Evolutionary conservation across 92 coral and sea anemone genomes (phyloP), one percentile per base, ranked within the genome.

Genomic region (Phymanthus crucifer): DNA sequence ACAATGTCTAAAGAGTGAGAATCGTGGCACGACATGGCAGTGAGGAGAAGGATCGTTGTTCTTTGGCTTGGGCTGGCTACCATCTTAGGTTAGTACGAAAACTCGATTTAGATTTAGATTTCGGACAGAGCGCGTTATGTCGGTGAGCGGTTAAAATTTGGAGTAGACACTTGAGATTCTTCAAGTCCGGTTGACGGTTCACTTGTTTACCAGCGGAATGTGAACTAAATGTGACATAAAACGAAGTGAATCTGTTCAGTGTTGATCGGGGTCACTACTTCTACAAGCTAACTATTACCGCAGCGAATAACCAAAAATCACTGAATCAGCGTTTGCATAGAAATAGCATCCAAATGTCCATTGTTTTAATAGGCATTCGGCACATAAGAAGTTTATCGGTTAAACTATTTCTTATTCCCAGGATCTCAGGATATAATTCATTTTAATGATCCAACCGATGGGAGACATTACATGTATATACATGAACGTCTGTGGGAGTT

Each of bases 21-120:
- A 13, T 13, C 45, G 31, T 29, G 26, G 72, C 36, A 77, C 36
- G 16, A 71, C 31, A 77, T 77, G 81, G 48, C 48, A 40, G 56
- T 10, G 11, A 17, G 57, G 24, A 43, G 46, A 36, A 71, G 72
- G 57, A 26, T 36, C 72, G 67, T 77, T 40, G 58, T 64, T 45
- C 72, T 77, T 64, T 77, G 81, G 81, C 36, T 61, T 64, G 81
- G 81, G 9, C 26, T 77, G 81, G 81, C 37, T 61, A 43, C 27
- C 5, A 10, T 64, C 32, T 32, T 77, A 77, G 81, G 81, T 64
- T 32, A 3, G 81, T 64, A 77, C 27, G 3, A 73, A 48, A 56
- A 32, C 14, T 61, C 10, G 1, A n/a, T n/a, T 61, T 27, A 61
- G 33, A 61, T n/a, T 54, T 21, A 69, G 9, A 18, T 5, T 14